Percentiles rank a stretch among this genome's conserved stretches.
Conservation (phyloP, 2,113 vertebrate genomes). For the Nycticorax nycticorax region DNA sequence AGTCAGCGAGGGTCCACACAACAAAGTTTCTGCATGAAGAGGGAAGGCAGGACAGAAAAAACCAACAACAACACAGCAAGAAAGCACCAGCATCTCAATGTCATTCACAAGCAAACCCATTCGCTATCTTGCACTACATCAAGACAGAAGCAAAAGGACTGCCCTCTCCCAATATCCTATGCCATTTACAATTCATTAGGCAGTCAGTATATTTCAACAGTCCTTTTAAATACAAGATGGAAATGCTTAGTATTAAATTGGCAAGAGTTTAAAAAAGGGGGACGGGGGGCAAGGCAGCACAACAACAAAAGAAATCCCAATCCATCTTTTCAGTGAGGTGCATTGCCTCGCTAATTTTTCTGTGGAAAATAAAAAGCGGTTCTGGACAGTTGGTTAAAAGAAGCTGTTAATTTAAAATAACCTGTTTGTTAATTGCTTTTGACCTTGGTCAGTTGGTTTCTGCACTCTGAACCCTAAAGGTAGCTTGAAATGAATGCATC, state of each 20-base stretch:
- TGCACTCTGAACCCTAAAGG: constrained; percentile 75
- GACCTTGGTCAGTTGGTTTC: constrained; percentile 73
- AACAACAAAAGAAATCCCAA: neutral
- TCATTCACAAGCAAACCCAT: neutral
- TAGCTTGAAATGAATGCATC: constrained; percentile 68
- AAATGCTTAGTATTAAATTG: neutral
- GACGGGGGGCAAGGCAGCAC: neutral
- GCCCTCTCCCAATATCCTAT: neutral
- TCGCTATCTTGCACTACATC: no score
- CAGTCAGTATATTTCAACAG: constrained; percentile 2
- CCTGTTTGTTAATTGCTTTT: constrained; percentile 82
- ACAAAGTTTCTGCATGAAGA: neutral
- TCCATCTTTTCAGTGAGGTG: neutral
- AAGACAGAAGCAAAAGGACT: neutral
- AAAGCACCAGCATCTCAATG: neutral
- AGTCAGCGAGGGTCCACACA: neutral
- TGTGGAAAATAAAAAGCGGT: neutral
- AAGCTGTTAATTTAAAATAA: constrained; percentile 77
- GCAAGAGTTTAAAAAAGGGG: neutral
- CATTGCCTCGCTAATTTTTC: neutral
- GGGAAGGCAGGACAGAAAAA: neutral
- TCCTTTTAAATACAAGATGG: neutral
- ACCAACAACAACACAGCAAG: neutral
- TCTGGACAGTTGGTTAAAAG: constrained; percentile 63
- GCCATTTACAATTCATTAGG: neutral